Evolutionary conservation across 2,888 invertebrate species (phyloP), one percentile per base, ranked within the genome.

Genomic region (Eupithecia exiguata): DNA sequence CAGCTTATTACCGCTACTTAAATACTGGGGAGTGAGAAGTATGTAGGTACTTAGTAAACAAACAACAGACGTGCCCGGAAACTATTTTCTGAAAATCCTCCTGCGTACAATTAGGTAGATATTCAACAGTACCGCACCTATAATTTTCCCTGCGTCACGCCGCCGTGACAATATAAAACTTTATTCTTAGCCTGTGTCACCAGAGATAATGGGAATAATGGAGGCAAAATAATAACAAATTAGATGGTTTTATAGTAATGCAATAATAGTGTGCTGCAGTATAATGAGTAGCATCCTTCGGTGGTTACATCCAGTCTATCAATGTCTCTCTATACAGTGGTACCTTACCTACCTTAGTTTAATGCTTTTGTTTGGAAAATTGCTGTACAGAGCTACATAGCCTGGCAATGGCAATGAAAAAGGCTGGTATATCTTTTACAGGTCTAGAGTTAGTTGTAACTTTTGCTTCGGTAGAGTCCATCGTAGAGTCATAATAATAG

Each of bases 121-220:
- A 82, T 77, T 75, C 71, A 78, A 74, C 80, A 70, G 76, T 75
- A 80, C 82, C 87, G 84, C 89, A 92, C 91, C 90, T 93, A 89
- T 93, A 93, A 94, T 94, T 94, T 92, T 78, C 83, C 72, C 82
- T 81, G 80, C 86, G 87, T 90, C 89, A 92, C 80, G 67, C 76
- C 71, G 78, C 83, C 80, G 88, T 91, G 93, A 92, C 93, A 93
- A 90, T 92, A 91, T 93, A 88, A 89, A 91, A 85, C 88, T 89
- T 86, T 89, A 88, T 89, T 90, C 89, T 89, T 89, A 89, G 86
- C 84, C 81, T 87, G 88, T 89, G 91, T 91, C 89, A 92, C 88
- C 88, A 83, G 85, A 92, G 86, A 90, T 94, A 93, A 94, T 94
- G 92, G 91, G 90, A 91, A 94, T 94, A 94, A 94, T 94, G 82